A percentile compares a stretch with the other conserved stretches of the same genome.
These are phyloP conservation scores for Aurelia aurita DNA, from an alignment of 30 jellyfish, hydroid and myxozoan species.

Conservation along the genomic window DNA sequence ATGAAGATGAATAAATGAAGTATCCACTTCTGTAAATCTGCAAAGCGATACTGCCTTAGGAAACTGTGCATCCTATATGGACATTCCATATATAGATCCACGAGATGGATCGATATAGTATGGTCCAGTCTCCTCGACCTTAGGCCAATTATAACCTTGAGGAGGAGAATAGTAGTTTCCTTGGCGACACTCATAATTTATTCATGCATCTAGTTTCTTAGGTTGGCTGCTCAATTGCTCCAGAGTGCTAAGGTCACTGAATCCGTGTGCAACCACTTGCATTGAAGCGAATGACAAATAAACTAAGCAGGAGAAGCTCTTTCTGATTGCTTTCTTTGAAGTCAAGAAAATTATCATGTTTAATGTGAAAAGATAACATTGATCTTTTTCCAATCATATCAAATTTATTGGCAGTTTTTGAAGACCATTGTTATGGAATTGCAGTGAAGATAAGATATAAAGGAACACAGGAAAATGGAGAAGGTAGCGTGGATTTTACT, in stretches of 20 bases:
- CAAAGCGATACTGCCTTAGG: no score
- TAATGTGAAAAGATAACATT: background rate
- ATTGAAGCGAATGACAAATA: slow-evolving; percentile 27
- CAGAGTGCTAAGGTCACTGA: slow-evolving; percentile 59
- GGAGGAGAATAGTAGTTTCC: background rate
- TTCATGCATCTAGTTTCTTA: slow-evolving; percentile 5
- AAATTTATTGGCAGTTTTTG: no score
- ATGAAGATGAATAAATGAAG: no score
- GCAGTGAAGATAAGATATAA: no score
- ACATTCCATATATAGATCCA: no score
- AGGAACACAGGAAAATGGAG: background rate
- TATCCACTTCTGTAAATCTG: no score
- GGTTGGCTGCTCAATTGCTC: slow-evolving; percentile 40
- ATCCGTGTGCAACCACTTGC: slow-evolving; percentile 70
- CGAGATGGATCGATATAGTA: no score
- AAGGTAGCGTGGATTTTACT: background rate
- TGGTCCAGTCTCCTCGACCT: no score
- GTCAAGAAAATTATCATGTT: slow-evolving; percentile 1
- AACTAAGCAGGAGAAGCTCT: background rate
- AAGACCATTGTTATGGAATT: no score
- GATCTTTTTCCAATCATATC: no score
- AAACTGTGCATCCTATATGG: no score
- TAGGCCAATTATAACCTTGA: no score
- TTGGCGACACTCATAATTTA: slow-evolving; percentile 1
- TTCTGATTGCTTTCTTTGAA: background rate